phyloP scores from a whole-genome alignment of 2,113 vertebrate genomes.

The Mionectes macconnelli region DNA sequence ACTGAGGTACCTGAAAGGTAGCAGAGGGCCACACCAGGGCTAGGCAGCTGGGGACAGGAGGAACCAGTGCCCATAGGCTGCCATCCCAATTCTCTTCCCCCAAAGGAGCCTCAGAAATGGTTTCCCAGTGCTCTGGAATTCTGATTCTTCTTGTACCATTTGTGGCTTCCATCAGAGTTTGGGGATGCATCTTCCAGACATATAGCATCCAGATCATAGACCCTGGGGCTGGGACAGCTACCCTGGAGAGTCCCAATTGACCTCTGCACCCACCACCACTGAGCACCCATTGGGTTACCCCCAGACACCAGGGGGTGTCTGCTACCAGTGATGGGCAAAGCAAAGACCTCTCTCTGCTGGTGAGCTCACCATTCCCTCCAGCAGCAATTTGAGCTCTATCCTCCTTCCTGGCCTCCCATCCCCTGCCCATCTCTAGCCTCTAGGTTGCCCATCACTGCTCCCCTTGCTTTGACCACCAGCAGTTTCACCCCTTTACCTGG shows the following conservation, averaged over 20 bases:
- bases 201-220: not conserved
- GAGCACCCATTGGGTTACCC: not conserved
- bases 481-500: not conserved
- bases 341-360: not conserved
- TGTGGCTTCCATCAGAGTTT: not conserved
- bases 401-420: not conserved
- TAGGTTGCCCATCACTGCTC: not conserved
- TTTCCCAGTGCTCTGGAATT: not conserved
- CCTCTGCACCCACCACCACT: not conserved
- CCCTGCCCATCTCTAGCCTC: not conserved
- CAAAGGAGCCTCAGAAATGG: not conserved
- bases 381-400: not conserved
- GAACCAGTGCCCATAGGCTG: not conserved
- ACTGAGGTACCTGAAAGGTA: not conserved
- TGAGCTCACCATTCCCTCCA: not conserved
- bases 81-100: not conserved
- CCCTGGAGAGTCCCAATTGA: not conserved
- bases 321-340: not conserved
- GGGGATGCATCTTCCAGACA: not conserved
- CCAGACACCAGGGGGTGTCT: fast-evolving
- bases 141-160: not conserved
- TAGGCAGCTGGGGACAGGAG: not conserved
- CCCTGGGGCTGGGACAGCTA: not conserved
- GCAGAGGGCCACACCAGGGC: not conserved
- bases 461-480: not conserved